Conservation (phyloP, 1,140 invertebrate species). For the Papilio aristodemus region DNA sequence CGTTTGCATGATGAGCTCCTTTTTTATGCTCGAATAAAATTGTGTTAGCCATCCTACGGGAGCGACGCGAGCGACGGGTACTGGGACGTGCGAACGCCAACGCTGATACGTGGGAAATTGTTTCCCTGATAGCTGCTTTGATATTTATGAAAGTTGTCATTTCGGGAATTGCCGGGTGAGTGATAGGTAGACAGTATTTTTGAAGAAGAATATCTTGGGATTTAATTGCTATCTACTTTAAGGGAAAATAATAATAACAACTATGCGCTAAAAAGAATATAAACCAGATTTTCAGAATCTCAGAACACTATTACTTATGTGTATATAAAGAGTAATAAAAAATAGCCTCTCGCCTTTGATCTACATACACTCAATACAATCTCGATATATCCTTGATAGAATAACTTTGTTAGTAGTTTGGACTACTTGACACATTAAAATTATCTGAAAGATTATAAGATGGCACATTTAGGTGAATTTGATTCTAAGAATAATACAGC, state of each 20-base stretch:
- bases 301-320: too few relatives aligned
- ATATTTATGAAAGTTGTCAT: conserved; percentile 77
- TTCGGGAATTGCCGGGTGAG: conserved; percentile 58
- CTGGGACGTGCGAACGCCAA: conserved; percentile 65
- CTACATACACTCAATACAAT: too few relatives aligned
- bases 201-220: conserved; percentile 46
- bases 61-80: conserved; percentile 24
- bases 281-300: too few relatives aligned
- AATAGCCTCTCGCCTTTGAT: too few relatives aligned
- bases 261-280: too few relatives aligned
- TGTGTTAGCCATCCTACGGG: conserved; percentile 65
- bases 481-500: neutral
- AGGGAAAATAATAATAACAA: too few relatives aligned
- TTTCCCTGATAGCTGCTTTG: conserved; percentile 71
- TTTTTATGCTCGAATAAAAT: conserved; percentile 79
- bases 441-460: neutral
- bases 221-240: conserved; percentile 30
- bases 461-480: neutral
- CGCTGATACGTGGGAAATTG: conserved; percentile 68
- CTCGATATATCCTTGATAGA: too few relatives aligned
- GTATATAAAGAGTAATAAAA: too few relatives aligned
- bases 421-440: too few relatives aligned
- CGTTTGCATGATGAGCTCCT: conserved; percentile 79
- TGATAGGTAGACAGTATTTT: conserved; percentile 63
- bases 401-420: too few relatives aligned